Conservation (phyloP, 2,113 vertebrate species). For the Gopherus evgoodei region DNA sequence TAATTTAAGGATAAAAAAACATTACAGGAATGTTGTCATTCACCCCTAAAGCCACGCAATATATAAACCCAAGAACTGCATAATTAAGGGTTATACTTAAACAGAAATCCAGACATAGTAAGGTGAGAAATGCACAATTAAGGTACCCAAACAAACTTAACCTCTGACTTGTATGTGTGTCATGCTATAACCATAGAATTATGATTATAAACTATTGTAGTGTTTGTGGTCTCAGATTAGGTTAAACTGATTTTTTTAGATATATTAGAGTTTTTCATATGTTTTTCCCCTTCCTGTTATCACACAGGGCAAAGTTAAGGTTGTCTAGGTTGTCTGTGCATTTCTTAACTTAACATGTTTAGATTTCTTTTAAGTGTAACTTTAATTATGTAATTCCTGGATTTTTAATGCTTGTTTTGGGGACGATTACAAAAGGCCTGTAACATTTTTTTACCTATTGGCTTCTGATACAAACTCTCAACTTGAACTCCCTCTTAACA, state of each 20-base stretch:
- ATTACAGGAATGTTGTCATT: neutral
- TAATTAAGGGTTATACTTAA: neutral
- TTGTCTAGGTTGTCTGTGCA: too few relatives aligned
- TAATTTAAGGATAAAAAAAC: neutral
- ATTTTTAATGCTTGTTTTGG: neutral
- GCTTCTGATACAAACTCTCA: neutral
- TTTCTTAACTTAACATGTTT: neutral
- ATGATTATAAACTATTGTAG: neutral
- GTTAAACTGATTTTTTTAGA: neutral
- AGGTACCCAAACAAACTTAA: neutral
- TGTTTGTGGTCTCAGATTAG: neutral
- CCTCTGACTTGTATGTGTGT: neutral
- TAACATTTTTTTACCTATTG: conserved; percentile 1
- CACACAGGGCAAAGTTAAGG: neutral
- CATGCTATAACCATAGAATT: neutral
- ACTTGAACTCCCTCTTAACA: neutral
- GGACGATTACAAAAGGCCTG: neutral
- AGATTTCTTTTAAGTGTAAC: neutral
- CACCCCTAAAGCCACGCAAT: neutral
- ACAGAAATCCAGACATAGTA: neutral
- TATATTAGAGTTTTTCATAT: neutral
- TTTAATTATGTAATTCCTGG: neutral
- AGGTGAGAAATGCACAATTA: neutral
- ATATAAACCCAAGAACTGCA: neutral
- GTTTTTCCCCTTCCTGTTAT: neutral